Percentiles rank a stretch among this genome's conserved stretches.
phyloP scores from a whole-genome alignment of 2,113 vertebrate genomes.

The Colius striatus region DNA sequence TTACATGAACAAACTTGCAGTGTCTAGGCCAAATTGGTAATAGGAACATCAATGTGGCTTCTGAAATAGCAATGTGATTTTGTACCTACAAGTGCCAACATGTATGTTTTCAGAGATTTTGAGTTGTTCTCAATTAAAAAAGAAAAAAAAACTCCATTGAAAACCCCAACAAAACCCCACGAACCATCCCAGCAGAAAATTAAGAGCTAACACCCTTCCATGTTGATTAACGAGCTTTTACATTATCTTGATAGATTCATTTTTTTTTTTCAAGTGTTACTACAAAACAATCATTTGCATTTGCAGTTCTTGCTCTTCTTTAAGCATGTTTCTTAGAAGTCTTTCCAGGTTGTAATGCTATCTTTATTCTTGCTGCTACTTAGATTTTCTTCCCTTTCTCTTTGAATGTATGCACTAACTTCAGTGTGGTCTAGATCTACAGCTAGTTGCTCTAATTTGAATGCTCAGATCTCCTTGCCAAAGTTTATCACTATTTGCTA shows the following conservation, averaged over 20 bases:
- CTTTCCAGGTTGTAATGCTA: slow-evolving; percentile 21
- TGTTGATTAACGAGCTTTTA: neutral
- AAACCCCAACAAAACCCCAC: neutral
- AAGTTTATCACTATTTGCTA: neutral
- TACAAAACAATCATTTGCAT: slow-evolving; percentile 37
- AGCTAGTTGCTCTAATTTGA: neutral
- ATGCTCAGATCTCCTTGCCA: neutral
- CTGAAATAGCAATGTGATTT: slow-evolving; percentile 1
- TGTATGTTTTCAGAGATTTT: neutral
- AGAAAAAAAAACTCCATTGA: neutral
- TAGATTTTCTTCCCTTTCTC: slow-evolving; percentile 34
- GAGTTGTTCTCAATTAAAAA: neutral
- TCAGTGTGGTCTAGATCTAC: neutral
- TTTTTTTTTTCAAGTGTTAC: slow-evolving; percentile 19
- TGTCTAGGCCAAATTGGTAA: slow-evolving; percentile 31
- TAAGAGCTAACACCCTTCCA: neutral
- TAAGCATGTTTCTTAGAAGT: neutral
- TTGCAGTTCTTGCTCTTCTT: neutral
- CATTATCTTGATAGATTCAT: neutral
- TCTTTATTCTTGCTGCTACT: slow-evolving; percentile 23
- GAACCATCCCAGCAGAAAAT: neutral
- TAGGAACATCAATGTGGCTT: neutral
- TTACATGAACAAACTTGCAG: slow-evolving; percentile 55
- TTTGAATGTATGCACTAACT: neutral
- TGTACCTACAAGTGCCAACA: neutral